These are phyloP conservation scores for Sorex fumeus DNA, from an alignment of 2,113 vertebrate species.

Conservation along the genomic window DNA sequence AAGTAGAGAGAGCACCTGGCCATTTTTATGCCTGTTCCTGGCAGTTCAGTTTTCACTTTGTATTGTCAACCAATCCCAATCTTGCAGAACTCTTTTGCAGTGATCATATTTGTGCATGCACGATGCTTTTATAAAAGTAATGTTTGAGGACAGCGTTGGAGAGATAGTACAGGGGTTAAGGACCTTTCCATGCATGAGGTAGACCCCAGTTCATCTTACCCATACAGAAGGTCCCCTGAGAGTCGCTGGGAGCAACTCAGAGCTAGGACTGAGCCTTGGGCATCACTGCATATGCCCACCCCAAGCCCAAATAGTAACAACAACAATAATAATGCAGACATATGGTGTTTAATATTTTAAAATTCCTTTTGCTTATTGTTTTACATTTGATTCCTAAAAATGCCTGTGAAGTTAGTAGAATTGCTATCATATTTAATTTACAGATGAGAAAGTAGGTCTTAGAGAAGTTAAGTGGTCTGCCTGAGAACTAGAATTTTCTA, in stretches of 20 bases:
- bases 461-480: neutral
- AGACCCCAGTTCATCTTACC: too few species aligned
- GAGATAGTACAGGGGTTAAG: too few species aligned
- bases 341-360: neutral
- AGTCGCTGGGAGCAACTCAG: too few species aligned
- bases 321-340: too few species aligned
- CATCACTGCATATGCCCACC: too few species aligned
- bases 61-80: too few species aligned
- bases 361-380: neutral
- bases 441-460: neutral
- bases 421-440: neutral
- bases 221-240: too few species aligned
- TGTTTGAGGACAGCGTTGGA: too few species aligned
- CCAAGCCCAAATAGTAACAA: too few species aligned
- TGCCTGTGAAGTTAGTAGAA: neutral
- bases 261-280: too few species aligned
- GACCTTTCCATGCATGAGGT: too few species aligned
- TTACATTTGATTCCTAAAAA: neutral
- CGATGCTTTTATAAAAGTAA: neutral
- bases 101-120: neutral
- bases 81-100: accelerated
- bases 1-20: accelerated
- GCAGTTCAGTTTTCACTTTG: neutral
- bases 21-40: neutral
- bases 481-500: neutral